Conservation (phyloP, 2,888 invertebrate genomes). For the Lithosia quadra region DNA sequence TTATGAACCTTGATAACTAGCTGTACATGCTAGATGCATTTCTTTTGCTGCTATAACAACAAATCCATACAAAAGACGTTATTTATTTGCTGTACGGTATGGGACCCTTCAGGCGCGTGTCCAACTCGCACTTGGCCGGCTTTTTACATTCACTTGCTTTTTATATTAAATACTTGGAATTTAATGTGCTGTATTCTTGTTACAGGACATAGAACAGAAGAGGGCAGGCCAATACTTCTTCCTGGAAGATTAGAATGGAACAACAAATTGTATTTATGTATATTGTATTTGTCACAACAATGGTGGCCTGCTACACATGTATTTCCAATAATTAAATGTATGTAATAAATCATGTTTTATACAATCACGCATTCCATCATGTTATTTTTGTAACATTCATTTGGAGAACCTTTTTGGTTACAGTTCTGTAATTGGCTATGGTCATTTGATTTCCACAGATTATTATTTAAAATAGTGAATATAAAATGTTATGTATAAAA, state of each 20-base stretch:
- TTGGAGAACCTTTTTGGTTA: neutral
- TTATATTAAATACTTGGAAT: slow-evolving; percentile 8
- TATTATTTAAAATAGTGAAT: slow-evolving; percentile 13
- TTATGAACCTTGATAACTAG: no score
- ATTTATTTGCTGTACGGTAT: no score
- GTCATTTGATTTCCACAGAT: slow-evolving; percentile 13
- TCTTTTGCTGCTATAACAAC: no score
- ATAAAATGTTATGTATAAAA: slow-evolving; percentile 16
- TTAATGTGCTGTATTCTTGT: slow-evolving; percentile 54
- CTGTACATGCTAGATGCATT: no score
- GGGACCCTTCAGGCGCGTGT: no score
- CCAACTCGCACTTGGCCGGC: no score
- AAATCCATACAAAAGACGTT: no score
- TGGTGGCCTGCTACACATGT: slow-evolving; percentile 71
- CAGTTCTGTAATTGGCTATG: neutral
- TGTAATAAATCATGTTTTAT: slow-evolving; percentile 85
- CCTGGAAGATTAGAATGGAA: slow-evolving; percentile 93
- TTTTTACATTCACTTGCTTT: neutral
- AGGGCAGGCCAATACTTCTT: slow-evolving; percentile 99
- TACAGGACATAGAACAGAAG: slow-evolving; percentile 98
- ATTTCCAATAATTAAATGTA: slow-evolving; percentile 78
- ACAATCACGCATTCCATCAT: slow-evolving; percentile 57
- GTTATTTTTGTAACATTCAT: slow-evolving; percentile 49
- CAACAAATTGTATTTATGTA: slow-evolving; percentile 69
- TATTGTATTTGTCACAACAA: slow-evolving; percentile 75